These are phyloP conservation scores for Drosophila mettleri DNA, from an alignment of 2,888 invertebrate species.

Conservation along the genomic window DNA sequence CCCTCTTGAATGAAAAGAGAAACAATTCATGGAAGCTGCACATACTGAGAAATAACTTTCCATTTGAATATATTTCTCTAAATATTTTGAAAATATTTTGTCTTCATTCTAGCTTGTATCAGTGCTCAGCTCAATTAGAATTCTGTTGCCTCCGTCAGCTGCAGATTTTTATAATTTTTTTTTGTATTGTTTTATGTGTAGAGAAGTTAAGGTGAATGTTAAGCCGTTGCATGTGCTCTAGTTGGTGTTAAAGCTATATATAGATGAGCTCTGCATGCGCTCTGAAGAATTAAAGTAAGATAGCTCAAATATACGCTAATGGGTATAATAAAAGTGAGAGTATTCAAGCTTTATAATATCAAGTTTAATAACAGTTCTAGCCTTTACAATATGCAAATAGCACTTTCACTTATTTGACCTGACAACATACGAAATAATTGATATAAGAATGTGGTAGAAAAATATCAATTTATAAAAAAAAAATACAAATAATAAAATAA, in stretches of 20 bases:
- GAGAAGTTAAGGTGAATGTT: neutral
- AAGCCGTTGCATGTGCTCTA: neutral
- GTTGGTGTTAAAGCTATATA: neutral
- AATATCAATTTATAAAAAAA: neutral
- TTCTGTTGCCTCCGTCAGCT: neutral
- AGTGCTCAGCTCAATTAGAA: neutral
- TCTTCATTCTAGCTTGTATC: neutral
- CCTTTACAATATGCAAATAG: too few species aligned
- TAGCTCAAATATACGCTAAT: neutral
- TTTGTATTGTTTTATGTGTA: neutral
- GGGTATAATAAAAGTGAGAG: neutral
- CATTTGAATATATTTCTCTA: neutral
- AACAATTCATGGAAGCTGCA: neutral
- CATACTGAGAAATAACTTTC: neutral
- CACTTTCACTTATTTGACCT: too few species aligned
- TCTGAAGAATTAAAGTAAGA: too few species aligned
- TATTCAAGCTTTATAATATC: neutral
- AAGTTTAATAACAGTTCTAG: neutral
- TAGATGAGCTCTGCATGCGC: too few species aligned
- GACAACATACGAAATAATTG: too few species aligned
- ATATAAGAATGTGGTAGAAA: neutral
- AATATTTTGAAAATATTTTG: neutral
- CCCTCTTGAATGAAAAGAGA: neutral
- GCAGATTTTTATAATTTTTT: neutral
- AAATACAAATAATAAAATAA: neutral